These are phyloP conservation scores for Brachionus rotundiformis DNA, from an alignment of 1,140 invertebrate genomes.

Conservation along the genomic window DNA sequence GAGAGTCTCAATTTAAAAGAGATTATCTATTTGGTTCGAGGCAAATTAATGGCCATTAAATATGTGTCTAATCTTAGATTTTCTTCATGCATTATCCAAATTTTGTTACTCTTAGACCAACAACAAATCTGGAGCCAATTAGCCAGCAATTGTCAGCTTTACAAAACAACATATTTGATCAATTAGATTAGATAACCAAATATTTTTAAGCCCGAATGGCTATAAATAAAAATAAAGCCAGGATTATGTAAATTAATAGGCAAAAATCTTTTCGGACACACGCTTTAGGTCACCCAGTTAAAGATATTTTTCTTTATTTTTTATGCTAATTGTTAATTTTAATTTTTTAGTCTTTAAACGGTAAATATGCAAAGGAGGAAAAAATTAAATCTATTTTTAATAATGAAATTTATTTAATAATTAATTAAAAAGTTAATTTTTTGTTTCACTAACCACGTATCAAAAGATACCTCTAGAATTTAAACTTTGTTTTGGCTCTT, in stretches of 20 bases:
- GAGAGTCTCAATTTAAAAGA: not conserved
- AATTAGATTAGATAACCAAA: constrained; percentile 6
- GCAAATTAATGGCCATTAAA: not conserved
- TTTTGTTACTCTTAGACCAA: not conserved
- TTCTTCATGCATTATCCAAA: no score
- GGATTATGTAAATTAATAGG: not conserved
- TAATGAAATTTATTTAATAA: not conserved
- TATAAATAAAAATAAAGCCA: not conserved
- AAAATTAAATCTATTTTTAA: not conserved
- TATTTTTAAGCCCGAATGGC: not conserved
- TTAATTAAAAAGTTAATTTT: not conserved
- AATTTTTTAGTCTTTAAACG: not conserved
- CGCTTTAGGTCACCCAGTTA: not conserved
- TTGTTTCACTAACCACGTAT: not conserved
- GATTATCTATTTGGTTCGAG: not conserved
- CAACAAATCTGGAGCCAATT: not conserved
- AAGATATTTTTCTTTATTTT: not conserved
- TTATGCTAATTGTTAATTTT: not conserved
- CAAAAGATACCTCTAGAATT: not conserved
- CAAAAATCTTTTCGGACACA: not conserved
- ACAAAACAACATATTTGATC: not conserved
- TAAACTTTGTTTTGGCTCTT: not conserved
- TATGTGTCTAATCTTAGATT: not conserved
- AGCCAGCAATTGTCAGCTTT: not conserved
- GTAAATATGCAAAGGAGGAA: not conserved